These are phyloP conservation scores for Polia nebulosa DNA, from an alignment of 2,888 invertebrate species.

Conservation along the genomic window DNA sequence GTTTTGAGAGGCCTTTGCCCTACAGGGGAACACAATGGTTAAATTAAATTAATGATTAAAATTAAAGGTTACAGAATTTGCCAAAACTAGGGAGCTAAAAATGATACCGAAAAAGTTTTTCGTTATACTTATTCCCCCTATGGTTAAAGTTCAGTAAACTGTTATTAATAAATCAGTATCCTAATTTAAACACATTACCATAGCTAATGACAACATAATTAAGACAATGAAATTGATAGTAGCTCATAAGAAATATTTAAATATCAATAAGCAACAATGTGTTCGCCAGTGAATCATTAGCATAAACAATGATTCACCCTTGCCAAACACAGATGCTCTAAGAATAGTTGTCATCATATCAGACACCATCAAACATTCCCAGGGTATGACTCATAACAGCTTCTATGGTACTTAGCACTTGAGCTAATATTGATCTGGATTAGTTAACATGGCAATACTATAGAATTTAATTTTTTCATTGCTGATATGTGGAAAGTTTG, in stretches of 20 bases:
- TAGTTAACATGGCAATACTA: slow-evolving; percentile 21
- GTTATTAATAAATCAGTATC: slow-evolving; percentile 1
- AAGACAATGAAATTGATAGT: slow-evolving; percentile 63
- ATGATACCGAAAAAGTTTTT: background rate
- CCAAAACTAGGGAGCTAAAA: background rate
- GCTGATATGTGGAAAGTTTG: background rate
- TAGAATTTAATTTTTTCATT: background rate
- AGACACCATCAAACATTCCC: slow-evolving; percentile 71
- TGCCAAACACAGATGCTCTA: slow-evolving; percentile 80
- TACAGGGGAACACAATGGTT: background rate
- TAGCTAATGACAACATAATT: slow-evolving; percentile 70
- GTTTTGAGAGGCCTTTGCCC: background rate
- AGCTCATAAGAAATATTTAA: slow-evolving; percentile 61
- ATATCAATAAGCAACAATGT: slow-evolving; percentile 63
- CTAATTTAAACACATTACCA: slow-evolving; percentile 62
- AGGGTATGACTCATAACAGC: slow-evolving; percentile 72
- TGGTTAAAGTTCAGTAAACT: background rate
- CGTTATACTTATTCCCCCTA: background rate
- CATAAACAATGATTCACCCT: slow-evolving; percentile 76
- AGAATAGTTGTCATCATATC: slow-evolving; percentile 67
- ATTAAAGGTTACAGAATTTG: no score
- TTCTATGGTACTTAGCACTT: slow-evolving; percentile 63
- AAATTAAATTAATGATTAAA: background rate
- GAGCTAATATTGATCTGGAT: slow-evolving; percentile 68
- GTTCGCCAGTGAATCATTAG: slow-evolving; percentile 76